These are phyloP conservation scores for Nomada fabriciana DNA, from an alignment of 2,888 invertebrate genomes.

Conservation along the genomic window DNA sequence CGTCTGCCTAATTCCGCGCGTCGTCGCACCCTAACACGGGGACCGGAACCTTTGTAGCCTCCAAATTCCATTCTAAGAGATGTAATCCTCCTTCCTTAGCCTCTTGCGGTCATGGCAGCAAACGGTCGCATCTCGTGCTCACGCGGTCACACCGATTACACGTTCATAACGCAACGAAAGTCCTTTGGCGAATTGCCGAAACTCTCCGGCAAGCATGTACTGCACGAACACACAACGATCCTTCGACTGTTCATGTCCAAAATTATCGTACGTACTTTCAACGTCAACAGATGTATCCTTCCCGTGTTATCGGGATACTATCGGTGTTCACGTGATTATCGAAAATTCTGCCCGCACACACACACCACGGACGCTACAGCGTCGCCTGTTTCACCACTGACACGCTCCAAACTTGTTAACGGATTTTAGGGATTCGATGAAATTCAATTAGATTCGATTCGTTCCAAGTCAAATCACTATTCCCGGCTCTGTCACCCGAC, in stretches of 20 bases:
- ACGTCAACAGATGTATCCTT: constrained; percentile 19
- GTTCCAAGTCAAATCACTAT: constrained; percentile 13
- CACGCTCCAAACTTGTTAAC: constrained; percentile 15
- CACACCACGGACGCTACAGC: background rate
- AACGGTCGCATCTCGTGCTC: constrained; percentile 24
- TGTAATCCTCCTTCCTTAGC: constrained; percentile 51
- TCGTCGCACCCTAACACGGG: constrained; percentile 78
- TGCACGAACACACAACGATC: background rate
- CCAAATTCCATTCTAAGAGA: constrained; percentile 80
- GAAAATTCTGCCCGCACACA: constrained; percentile 10
- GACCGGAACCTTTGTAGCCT: constrained; percentile 79
- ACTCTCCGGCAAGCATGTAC: background rate
- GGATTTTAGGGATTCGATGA: background rate
- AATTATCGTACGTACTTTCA: background rate
- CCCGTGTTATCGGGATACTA: background rate
- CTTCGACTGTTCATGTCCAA: constrained; percentile 6
- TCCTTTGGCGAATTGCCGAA: background rate
- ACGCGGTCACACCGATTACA: constrained; percentile 47
- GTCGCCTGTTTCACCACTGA: background rate
- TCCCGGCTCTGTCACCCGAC: background rate
- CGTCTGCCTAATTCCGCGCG: constrained; percentile 87
- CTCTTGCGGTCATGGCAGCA: constrained; percentile 49
- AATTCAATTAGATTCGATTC: background rate
- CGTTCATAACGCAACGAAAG: background rate
- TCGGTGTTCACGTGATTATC: constrained; percentile 17